Conservation (phyloP, 1,140 invertebrate species). For the Danaus plexippus region DNA sequence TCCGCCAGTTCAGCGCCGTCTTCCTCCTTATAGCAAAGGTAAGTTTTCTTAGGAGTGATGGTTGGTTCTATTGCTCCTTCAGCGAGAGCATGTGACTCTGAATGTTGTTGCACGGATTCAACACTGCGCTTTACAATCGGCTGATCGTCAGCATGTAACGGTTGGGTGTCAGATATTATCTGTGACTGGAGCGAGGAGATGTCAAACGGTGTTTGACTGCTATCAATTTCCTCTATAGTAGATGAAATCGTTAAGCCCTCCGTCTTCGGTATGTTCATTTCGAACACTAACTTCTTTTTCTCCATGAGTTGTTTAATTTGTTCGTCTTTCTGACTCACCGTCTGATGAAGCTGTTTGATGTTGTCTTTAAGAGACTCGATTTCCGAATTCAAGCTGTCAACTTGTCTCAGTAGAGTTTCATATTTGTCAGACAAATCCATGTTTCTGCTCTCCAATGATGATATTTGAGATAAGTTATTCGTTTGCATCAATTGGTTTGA, state of each 20-base stretch:
- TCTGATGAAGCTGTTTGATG: constrained; percentile 37
- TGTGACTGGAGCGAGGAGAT: constrained; percentile 47
- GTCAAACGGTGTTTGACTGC: constrained; percentile 31
- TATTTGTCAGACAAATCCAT: constrained; percentile 33
- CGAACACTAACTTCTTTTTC: constrained; percentile 53
- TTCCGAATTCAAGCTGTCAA: constrained; percentile 31
- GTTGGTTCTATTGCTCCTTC: constrained; percentile 28
- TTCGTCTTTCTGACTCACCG: constrained; percentile 44
- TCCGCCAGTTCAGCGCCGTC: constrained; percentile 22
- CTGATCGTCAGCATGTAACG: not conserved
- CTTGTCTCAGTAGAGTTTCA: constrained; percentile 19
- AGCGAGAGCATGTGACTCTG: constrained; percentile 8
- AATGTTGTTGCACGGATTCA: constrained; percentile 28
- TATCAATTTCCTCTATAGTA: constrained; percentile 51
- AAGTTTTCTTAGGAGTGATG: constrained; percentile 71
- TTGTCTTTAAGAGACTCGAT: constrained; percentile 28
- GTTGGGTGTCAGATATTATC: constrained; percentile 40
- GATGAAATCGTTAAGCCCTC: constrained; percentile 65
- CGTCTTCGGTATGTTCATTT: constrained; percentile 67
- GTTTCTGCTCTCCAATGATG: constrained; percentile 39
- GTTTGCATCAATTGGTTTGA: constrained; percentile 37
- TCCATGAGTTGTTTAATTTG: constrained; percentile 57
- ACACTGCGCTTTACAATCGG: constrained; percentile 27
- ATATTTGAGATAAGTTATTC: constrained; percentile 29
- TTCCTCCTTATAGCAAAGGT: constrained; percentile 61